phyloP scores from a whole-genome alignment of 1,140 invertebrate species.

The Hetaerina americana region DNA sequence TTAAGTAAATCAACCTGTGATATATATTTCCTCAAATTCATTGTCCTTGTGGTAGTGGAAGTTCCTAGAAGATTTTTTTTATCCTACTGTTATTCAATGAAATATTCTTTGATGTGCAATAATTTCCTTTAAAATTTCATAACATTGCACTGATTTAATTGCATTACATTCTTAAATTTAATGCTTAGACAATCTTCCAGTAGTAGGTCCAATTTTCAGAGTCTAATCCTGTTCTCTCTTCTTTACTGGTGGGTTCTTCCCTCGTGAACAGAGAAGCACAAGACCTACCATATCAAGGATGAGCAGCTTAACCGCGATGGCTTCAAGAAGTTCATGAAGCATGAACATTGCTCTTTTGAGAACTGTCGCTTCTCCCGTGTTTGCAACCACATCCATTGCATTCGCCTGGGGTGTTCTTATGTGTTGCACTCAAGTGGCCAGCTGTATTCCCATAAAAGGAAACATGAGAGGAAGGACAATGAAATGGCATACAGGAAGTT shows the following conservation, averaged over 20 bases:
- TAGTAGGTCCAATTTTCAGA: no score
- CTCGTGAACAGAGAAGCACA: conserved; percentile 90
- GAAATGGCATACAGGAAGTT: conserved; percentile 71
- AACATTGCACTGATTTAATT: no score
- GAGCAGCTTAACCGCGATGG: conserved; percentile 89
- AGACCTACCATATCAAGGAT: conserved; percentile 96
- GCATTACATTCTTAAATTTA: no score
- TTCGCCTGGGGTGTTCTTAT: conserved; percentile 86
- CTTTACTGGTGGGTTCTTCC: not conserved
- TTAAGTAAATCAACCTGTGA: no score
- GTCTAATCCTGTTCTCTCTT: conserved; percentile 10
- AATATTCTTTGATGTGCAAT: no score
- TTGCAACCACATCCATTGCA: conserved; percentile 98
- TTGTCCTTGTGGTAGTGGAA: no score
- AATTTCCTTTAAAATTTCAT: no score
- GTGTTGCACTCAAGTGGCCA: conserved; percentile 92
- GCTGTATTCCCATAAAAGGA: conserved; percentile 93
- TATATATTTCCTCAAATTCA: no score
- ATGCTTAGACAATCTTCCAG: no score
- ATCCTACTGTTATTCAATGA: no score
- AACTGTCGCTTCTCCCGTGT: conserved; percentile 85
- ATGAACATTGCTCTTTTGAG: conserved; percentile 81
- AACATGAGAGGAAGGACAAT: conserved; percentile 86
- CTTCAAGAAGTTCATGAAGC: conserved; percentile 98
- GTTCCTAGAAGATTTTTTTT: no score